Percentiles rank a stretch among this genome's conserved stretches.
phyloP scores from a whole-genome alignment of 2,888 invertebrate genomes.

The Luperina testacea region DNA sequence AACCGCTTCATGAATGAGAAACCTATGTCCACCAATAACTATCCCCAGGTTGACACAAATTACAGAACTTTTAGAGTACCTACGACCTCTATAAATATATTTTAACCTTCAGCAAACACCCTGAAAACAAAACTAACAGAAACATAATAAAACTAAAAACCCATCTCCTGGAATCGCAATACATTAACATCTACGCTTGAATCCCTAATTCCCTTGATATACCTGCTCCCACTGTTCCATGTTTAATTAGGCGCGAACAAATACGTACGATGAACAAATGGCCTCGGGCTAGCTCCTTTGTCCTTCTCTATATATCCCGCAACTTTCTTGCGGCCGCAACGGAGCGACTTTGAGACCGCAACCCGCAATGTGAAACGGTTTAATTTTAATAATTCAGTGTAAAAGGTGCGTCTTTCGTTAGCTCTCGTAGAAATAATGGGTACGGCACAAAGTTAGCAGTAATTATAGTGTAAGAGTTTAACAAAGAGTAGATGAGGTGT shows the following conservation, averaged over 20 bases:
- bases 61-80: conserved; percentile 25
- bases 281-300: conserved; percentile 84
- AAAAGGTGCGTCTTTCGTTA: conserved; percentile 75
- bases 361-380: conserved; percentile 80
- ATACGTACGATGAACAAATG: conserved; percentile 86
- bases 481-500: conserved; percentile 49
- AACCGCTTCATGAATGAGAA: background rate
- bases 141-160: conserved; percentile 59
- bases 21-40: background rate
- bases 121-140: conserved; percentile 39
- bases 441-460: conserved; percentile 47
- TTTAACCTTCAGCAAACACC: conserved; percentile 12
- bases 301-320: conserved; percentile 85
- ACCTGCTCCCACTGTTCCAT: conserved; percentile 80
- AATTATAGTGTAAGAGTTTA: conserved; percentile 60
- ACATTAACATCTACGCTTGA: conserved; percentile 73
- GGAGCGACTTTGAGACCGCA: conserved; percentile 82
- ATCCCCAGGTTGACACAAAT: conserved; percentile 14
- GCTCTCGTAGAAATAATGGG: conserved; percentile 64
- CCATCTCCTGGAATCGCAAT: conserved; percentile 57
- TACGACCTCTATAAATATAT: conserved; percentile 14
- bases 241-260: conserved; percentile 90
- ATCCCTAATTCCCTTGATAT: conserved; percentile 75
- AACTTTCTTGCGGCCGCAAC: conserved; percentile 85
- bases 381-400: conserved; percentile 85